Evolutionary conservation across 1,140 invertebrate species (phyloP).

Genomic region (Ooceraea biroi): DNA sequence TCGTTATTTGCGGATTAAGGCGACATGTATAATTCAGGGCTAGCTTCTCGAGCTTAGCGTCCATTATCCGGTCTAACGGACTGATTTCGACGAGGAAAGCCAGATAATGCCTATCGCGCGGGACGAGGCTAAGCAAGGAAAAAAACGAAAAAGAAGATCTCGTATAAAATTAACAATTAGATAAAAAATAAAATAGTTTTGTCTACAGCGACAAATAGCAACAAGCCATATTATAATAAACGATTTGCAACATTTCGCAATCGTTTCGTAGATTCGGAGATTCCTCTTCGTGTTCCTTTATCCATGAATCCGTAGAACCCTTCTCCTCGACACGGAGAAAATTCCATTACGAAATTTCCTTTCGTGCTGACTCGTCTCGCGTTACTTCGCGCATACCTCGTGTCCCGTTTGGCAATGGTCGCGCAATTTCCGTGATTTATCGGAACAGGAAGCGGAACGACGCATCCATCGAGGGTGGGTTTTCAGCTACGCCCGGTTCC

Average conservation of each 20-base stretch:
- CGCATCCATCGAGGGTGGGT: neutral
- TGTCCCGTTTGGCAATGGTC: neutral
- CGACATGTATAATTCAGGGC: conserved; percentile 32
- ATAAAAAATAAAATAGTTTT: too few species aligned
- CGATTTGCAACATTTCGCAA: too few species aligned
- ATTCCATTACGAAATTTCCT: conserved; percentile 23
- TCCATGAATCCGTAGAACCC: neutral
- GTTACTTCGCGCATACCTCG: neutral
- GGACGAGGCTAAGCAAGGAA: neutral
- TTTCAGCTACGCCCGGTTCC: conserved; percentile 12
- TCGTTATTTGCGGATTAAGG: conserved; percentile 45
- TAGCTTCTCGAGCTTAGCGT: conserved; percentile 1
- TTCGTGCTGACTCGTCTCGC: neutral
- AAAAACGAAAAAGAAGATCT: neutral
- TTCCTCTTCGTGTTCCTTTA: too few species aligned
- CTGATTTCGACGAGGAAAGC: conserved; percentile 17
- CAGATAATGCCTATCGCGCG: neutral
- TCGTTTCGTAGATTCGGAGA: too few species aligned
- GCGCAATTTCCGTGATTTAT: conserved; percentile 52
- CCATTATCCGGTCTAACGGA: conserved; percentile 23
- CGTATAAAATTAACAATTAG: neutral
- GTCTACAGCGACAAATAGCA: too few species aligned
- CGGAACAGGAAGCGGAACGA: conserved; percentile 18
- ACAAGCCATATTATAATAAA: too few species aligned
- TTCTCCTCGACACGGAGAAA: neutral